Base-by-base conservation (phyloP, 2,113 vertebrate species). In the Syrmaticus mikado region DNA sequence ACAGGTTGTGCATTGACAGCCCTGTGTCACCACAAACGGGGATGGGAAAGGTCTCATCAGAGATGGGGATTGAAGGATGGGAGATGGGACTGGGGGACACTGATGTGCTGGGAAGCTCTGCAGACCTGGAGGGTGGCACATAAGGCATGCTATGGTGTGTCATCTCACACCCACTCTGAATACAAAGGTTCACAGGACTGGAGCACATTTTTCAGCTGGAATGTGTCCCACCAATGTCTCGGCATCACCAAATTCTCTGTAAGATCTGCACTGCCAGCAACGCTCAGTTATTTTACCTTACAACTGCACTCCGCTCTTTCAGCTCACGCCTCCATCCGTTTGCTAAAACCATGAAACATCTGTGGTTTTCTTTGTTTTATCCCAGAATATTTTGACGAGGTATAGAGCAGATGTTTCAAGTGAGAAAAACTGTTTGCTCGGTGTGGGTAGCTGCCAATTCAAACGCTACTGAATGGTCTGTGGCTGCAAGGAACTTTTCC, bases 131-230 rank as follows among this genome's bases (percentile, higher is more conserved):
- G 41, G 24, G 40, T 10, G 64, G 32, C 64, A 34, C 25, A 3
- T 14, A 20, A 5, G 43, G 25, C 2, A 1, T 46, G 41, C 14
- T 46, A 2, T 0, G 0, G 27, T 3, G 11, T 0, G 4, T 40
- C 17, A 1, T 41, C 19, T 66, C 89, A 45, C 50, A n/a, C 40
- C 41, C 27, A 1, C 67, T 7, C 28, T 12, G 43, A 64, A 32
- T n/a, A 45, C 36, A 38, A 84, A 75, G 55, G 18, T 27, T 8
- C 1, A 32, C 48, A 61, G 52, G 30, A 41, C 4, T 1, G 2
- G 21, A 38, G 46, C 18, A 52, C 43, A 1, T 48, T 91, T 91
- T 84, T 41, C 38, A 78, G 45, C 18, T 82, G 32, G 28, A 84
- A 87, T 34, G 40, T 58, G 65, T 78, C 61, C n/a, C 57, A n/a